Conservation (phyloP, 1,140 invertebrate species). For the Drosophila nigromelanica region DNA sequence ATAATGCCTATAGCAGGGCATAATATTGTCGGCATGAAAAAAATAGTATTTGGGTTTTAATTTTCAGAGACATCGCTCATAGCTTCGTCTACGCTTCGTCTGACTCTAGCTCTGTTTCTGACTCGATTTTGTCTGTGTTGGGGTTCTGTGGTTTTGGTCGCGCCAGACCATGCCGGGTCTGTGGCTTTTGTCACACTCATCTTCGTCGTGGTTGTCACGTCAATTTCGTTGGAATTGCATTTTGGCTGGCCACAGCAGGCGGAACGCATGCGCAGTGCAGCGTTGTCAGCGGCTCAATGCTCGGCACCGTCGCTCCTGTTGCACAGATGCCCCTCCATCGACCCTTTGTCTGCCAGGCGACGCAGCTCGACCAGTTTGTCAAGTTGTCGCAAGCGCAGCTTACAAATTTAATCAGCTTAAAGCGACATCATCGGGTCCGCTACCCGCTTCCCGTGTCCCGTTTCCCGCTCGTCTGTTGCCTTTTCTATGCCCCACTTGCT, state of each 20-base stretch:
- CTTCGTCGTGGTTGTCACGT: conserved; percentile 74
- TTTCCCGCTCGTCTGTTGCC: conserved; percentile 6
- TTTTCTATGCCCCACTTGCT: conserved; percentile 61
- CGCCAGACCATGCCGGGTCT: conserved; percentile 35
- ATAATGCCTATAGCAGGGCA: neutral
- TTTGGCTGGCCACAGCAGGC: conserved; percentile 46
- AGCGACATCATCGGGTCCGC: conserved; percentile 22
- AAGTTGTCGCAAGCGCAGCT: conserved; percentile 63
- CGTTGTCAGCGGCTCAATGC: conserved; percentile 4
- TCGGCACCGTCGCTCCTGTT: neutral
- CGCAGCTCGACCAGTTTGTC: conserved; percentile 66
- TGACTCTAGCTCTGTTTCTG: conserved; percentile 13
- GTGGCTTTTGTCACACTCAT: conserved; percentile 78
- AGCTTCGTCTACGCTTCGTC: neutral
- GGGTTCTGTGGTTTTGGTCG: conserved; percentile 59
- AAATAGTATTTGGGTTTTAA: neutral
- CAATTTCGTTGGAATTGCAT: conserved; percentile 75
- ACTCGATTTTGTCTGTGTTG: conserved; percentile 33
- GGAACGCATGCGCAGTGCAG: conserved; percentile 63
- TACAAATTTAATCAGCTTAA: conserved; percentile 80
- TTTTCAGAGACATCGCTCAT: conserved; percentile 16
- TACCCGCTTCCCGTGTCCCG: neutral
- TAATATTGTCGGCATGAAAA: neutral
- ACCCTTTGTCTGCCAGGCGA: conserved; percentile 3
- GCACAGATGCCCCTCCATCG: conserved; percentile 13